These are phyloP conservation scores for Drosophila pseudotakahashii DNA, from an alignment of 2,888 invertebrate genomes.

Conservation along the genomic window DNA sequence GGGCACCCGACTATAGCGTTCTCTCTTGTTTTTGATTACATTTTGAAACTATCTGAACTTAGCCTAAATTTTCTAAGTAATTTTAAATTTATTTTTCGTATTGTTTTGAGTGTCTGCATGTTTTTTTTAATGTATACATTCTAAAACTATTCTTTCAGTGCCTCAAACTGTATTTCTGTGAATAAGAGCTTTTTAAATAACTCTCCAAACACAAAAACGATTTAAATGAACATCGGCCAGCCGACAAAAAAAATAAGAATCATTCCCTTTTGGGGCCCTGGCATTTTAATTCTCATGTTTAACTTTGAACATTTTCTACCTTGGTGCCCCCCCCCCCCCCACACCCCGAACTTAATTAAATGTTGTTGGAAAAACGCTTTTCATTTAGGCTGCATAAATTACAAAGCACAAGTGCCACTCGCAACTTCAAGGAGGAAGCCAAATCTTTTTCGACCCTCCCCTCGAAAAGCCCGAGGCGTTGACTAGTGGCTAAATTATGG, in stretches of 20 bases:
- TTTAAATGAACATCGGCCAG: slow-evolving; percentile 62
- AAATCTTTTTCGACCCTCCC: slow-evolving; percentile 22
- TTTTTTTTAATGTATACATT: too few relatives aligned
- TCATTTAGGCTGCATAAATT: slow-evolving; percentile 74
- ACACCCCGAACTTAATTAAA: slow-evolving; percentile 68
- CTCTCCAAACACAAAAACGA: slow-evolving; percentile 49
- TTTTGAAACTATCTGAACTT: too few relatives aligned
- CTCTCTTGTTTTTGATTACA: too few relatives aligned
- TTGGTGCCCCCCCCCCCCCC: slow-evolving; percentile 24
- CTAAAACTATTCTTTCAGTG: not conserved
- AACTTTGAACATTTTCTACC: slow-evolving; percentile 68
- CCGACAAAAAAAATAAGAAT: not conserved
- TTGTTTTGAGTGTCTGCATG: too few relatives aligned
- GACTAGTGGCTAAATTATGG: slow-evolving; percentile 59
- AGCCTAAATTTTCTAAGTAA: too few relatives aligned
- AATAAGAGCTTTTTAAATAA: slow-evolving; percentile 55
- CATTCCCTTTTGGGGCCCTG: slow-evolving; percentile 28
- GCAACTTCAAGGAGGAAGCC: slow-evolving; percentile 36
- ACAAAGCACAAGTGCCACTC: slow-evolving; percentile 72
- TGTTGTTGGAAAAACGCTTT: slow-evolving; percentile 72
- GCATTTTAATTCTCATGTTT: slow-evolving; percentile 64
- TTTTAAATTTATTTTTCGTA: too few relatives aligned
- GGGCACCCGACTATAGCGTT: too few relatives aligned
- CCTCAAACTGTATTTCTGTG: slow-evolving; percentile 2
- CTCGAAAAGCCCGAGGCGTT: slow-evolving; percentile 27